Conservation (phyloP, 2,888 invertebrate species). For the Stenodema calcarata region DNA sequence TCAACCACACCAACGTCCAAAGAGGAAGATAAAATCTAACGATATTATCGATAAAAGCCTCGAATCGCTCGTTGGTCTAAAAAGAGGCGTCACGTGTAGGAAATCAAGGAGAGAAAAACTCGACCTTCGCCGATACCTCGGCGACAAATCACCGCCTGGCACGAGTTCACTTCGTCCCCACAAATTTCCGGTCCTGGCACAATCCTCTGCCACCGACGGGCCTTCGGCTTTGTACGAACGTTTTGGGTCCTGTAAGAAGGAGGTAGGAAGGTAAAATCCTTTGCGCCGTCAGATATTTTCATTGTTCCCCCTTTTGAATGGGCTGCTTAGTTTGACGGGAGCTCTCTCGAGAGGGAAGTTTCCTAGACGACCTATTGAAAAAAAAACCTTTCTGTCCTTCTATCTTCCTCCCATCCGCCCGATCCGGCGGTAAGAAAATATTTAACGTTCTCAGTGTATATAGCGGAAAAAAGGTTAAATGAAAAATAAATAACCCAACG, state of each 20-base stretch:
- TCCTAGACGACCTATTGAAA: neutral
- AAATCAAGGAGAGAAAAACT: neutral
- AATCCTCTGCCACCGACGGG: neutral
- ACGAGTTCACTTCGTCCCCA: constrained; percentile 27
- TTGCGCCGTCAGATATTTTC: neutral
- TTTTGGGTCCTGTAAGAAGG: neutral
- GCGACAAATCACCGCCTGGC: constrained; percentile 44
- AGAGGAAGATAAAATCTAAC: too few species aligned
- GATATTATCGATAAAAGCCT: too few species aligned
- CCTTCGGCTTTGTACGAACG: neutral
- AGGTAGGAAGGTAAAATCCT: neutral
- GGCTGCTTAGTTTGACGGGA: neutral
- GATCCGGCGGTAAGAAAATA: neutral
- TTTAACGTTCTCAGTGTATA: neutral
- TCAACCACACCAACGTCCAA: too few species aligned
- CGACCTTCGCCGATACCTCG: neutral
- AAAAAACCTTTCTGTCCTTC: neutral
- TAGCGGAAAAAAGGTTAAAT: neutral
- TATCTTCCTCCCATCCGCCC: neutral
- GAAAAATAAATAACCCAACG: too few species aligned
- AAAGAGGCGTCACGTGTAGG: neutral
- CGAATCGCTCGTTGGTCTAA: too few species aligned
- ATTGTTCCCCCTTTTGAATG: constrained; percentile 8
- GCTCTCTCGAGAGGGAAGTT: neutral
- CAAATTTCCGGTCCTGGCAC: constrained; percentile 39